Percentiles rank a stretch among this genome's conserved stretches.
Conservation (phyloP, 2,888 invertebrate genomes). For the Dasysyrphus albostriatus region DNA sequence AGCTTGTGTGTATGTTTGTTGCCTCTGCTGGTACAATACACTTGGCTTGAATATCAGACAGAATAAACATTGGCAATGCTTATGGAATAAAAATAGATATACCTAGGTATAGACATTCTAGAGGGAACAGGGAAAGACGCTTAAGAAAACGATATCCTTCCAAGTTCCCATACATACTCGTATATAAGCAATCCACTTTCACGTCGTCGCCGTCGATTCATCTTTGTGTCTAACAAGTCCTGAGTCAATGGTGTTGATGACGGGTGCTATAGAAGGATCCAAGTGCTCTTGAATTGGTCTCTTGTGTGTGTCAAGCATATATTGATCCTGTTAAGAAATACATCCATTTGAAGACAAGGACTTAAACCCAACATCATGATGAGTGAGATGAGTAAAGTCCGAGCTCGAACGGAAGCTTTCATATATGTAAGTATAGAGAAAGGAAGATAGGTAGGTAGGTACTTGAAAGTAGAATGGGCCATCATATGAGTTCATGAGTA, state of each 20-base stretch:
- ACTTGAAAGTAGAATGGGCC: constrained; percentile 25
- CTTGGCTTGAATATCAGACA: constrained; percentile 47
- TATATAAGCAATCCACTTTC: background rate
- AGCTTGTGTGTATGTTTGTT: constrained; percentile 3
- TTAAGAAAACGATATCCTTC: constrained; percentile 44
- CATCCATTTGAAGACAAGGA: constrained; percentile 70
- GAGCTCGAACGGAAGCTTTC: constrained; percentile 3
- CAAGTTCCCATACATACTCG: background rate
- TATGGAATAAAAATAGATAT: constrained; percentile 44
- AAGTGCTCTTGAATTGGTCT: constrained; percentile 71
- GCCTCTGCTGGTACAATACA: background rate
- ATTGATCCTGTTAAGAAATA: constrained; percentile 72
- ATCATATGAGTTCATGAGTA: constrained; percentile 43
- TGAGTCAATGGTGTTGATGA: constrained; percentile 68
- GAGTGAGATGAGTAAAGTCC: constrained; percentile 1
- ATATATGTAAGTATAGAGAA: background rate
- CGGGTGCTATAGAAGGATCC: constrained; percentile 61
- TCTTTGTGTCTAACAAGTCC: constrained; percentile 45
- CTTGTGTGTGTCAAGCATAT: constrained; percentile 74
- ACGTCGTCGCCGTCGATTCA: constrained; percentile 6
- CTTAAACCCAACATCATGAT: constrained; percentile 62
- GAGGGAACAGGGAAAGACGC: background rate
- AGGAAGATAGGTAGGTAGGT: background rate
- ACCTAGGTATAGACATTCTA: background rate
- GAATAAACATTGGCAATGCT: constrained; percentile 54